Evolutionary conservation across 1,140 invertebrate species (phyloP).

Genomic region (Zaprionus davidi): DNA sequence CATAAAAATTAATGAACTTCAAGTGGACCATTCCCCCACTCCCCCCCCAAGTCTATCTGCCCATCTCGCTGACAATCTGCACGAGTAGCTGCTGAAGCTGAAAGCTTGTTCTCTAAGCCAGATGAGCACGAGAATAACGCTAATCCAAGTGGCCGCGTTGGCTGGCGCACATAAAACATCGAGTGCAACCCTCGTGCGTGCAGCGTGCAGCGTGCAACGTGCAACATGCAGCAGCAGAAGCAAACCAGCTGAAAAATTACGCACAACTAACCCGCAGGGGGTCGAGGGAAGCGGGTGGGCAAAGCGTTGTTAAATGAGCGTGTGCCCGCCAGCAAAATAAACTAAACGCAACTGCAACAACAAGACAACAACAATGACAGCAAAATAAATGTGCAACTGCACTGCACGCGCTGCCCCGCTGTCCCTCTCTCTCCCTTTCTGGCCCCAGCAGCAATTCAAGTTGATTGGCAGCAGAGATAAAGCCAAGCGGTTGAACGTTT

Average conservation of each 20-base stretch:
- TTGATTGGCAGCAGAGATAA: conserved; percentile 63
- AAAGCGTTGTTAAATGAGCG: conserved; percentile 62
- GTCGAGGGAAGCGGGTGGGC: background rate
- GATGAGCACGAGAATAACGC: conserved; percentile 67
- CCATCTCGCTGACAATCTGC: conserved; percentile 47
- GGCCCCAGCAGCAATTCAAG: conserved; percentile 47
- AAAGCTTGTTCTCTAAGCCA: conserved; percentile 38
- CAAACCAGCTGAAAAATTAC: conserved; percentile 70
- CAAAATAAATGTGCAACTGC: conserved; percentile 19
- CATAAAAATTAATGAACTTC: conserved; percentile 78
- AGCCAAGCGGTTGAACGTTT: conserved; percentile 20
- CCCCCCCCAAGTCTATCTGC: background rate
- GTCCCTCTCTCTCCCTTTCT: background rate
- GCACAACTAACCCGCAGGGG: conserved; percentile 45
- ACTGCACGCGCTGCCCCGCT: conserved; percentile 33
- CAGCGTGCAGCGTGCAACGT: background rate
- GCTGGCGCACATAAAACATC: conserved; percentile 54
- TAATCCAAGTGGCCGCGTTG: conserved; percentile 57
- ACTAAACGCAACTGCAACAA: conserved; percentile 11
- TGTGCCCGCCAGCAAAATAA: conserved; percentile 45
- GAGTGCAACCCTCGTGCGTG: conserved; percentile 15
- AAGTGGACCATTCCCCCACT: conserved; percentile 15
- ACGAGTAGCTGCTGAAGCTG: conserved; percentile 21
- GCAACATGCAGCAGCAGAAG: conserved; percentile 9
- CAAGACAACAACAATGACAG: background rate